A percentile compares a stretch with the other conserved stretches of the same genome.
Evolutionary conservation across 2,888 invertebrate genomes (phyloP).

Genomic region (Agrotis puta): DNA sequence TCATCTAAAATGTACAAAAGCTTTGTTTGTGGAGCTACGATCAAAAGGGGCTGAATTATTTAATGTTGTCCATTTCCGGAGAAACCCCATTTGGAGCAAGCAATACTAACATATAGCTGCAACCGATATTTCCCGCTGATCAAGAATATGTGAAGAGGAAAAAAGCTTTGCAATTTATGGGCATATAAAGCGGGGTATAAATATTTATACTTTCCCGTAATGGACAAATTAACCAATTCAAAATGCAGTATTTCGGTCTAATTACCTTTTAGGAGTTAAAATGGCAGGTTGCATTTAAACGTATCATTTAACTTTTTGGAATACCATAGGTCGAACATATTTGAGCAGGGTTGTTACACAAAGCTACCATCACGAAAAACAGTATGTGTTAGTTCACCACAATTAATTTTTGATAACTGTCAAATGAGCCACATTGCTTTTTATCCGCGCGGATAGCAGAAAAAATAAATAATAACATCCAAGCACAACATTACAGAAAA

Average conservation of each 20-base stretch:
- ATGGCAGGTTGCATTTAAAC: background rate
- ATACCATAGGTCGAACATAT: background rate
- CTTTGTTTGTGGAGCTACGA: slow-evolving; percentile 21
- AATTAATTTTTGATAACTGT: too few relatives aligned
- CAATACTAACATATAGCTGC: slow-evolving; percentile 19
- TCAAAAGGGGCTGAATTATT: slow-evolving; percentile 43
- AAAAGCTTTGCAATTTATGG: slow-evolving; percentile 27
- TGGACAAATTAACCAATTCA: slow-evolving; percentile 27
- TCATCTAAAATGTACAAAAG: slow-evolving; percentile 39
- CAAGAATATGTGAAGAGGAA: slow-evolving; percentile 24
- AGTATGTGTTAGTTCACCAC: too few relatives aligned
- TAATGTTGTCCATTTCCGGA: slow-evolving; percentile 49
- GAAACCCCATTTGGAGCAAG: slow-evolving; percentile 29
- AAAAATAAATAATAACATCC: too few relatives aligned
- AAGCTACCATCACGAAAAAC: too few relatives aligned
- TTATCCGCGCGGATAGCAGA: too few relatives aligned
- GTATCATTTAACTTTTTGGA: slow-evolving; percentile 2
- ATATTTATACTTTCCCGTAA: slow-evolving; percentile 15
- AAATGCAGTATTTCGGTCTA: slow-evolving; percentile 12
- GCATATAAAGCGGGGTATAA: background rate
- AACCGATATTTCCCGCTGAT: slow-evolving; percentile 39
- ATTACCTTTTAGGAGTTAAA: background rate
- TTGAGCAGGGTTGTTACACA: background rate
- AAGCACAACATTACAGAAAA: too few relatives aligned
- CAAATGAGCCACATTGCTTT: too few relatives aligned